A percentile compares a stretch with the other conserved stretches of the same genome.
phyloP scores from a whole-genome alignment of 1,140 invertebrate species.

The Hypothenemus hampei region DNA sequence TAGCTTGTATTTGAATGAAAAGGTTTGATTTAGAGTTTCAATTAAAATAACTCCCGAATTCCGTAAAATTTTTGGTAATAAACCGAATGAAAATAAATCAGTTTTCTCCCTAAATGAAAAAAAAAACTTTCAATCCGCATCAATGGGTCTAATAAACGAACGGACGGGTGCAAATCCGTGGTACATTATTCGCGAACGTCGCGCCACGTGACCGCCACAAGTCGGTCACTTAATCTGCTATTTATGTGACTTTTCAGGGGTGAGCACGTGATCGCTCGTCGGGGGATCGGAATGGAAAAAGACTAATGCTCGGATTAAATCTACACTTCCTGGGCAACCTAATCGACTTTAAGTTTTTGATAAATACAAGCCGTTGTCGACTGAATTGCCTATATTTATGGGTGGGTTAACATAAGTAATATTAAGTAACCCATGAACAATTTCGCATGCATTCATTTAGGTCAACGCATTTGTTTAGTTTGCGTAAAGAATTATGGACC shows the following conservation, averaged over 20 bases:
- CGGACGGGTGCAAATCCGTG: constrained; percentile 19
- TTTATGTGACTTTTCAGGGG: constrained; percentile 45
- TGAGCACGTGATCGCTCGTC: constrained; percentile 22
- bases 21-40: no score
- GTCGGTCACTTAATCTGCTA: constrained; percentile 48
- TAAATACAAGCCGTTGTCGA: constrained; percentile 9
- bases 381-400: no score
- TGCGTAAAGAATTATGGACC: no score
- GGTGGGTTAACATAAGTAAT: no score
- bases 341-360: constrained; percentile 20
- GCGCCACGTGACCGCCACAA: constrained; percentile 41
- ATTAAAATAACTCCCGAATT: no score
- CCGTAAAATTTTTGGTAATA: no score
- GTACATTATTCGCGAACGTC: constrained; percentile 20
- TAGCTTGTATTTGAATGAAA: no score
- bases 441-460: no score
- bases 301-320: constrained; percentile 33
- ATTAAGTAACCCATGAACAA: no score
- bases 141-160: constrained; percentile 23
- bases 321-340: constrained; percentile 29
- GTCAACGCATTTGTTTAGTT: no score
- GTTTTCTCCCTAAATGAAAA: not conserved
- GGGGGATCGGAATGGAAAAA: constrained; percentile 26
- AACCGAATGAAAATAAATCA: no score
- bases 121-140: constrained; percentile 19